Conservation (phyloP, 2,888 invertebrate genomes). For the Rotaria socialis region DNA sequence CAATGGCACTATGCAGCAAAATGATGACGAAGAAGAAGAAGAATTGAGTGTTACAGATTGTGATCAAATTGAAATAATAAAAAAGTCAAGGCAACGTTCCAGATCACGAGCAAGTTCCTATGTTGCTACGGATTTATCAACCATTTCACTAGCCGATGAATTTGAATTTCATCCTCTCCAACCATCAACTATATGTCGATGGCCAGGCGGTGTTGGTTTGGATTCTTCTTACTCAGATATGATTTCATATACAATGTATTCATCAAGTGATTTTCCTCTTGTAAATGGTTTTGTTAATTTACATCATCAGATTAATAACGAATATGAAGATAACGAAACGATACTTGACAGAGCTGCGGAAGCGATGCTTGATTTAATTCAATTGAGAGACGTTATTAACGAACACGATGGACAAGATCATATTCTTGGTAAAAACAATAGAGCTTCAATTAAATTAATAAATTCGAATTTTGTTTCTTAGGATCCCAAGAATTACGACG, state of each 20-base stretch:
- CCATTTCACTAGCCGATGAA: neutral
- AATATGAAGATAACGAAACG: neutral
- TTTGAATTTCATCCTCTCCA: slow-evolving; percentile 15
- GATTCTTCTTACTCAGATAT: neutral
- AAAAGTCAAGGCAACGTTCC: neutral
- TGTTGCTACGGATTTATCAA: neutral
- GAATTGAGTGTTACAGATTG: neutral
- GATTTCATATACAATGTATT: slow-evolving; percentile 34
- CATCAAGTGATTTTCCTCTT: slow-evolving; percentile 14
- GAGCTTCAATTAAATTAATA: neutral
- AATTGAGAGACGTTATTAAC: neutral
- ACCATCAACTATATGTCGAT: neutral
- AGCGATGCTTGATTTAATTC: neutral
- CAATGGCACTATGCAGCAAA: neutral
- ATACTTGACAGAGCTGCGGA: neutral
- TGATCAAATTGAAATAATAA: neutral
- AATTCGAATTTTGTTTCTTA: neutral
- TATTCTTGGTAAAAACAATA: neutral
- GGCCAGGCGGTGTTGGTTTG: neutral
- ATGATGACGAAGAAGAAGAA: neutral
- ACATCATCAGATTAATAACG: neutral
- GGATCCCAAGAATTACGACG: neutral
- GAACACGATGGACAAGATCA: neutral
- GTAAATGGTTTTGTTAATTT: neutral
- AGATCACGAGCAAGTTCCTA: neutral